Evolutionary conservation across 1,140 invertebrate genomes (phyloP).

Genomic region (Hydropsyche tenuis): DNA sequence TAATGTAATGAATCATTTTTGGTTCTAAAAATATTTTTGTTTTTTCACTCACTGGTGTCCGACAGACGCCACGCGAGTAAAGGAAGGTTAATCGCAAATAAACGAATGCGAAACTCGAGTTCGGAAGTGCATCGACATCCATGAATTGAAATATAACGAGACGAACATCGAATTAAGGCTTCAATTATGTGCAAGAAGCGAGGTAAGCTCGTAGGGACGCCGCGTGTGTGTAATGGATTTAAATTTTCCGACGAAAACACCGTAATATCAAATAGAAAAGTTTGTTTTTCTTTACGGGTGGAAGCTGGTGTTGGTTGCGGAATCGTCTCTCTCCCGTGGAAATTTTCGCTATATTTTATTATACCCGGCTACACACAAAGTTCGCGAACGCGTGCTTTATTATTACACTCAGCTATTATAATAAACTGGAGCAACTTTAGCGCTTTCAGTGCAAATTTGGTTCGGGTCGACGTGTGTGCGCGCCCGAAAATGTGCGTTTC

Average conservation of each 20-base stretch:
- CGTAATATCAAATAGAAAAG: conserved; percentile 42
- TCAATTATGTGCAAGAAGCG: conserved; percentile 45
- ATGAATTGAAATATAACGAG: too few species aligned
- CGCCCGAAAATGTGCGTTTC: neutral
- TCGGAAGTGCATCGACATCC: too few species aligned
- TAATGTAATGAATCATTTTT: too few species aligned
- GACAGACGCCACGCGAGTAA: too few species aligned
- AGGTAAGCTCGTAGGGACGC: conserved; percentile 26
- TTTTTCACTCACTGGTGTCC: too few species aligned
- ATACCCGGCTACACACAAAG: conserved; percentile 11
- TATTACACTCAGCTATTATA: conserved; percentile 28
- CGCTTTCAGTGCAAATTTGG: conserved; percentile 20
- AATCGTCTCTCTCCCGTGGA: neutral
- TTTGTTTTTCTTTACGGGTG: conserved; percentile 40
- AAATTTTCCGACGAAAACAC: conserved; percentile 44
- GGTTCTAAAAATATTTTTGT: too few species aligned
- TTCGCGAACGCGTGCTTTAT: conserved; percentile 17
- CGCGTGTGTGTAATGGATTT: conserved; percentile 47
- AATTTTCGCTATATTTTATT: conserved; percentile 34
- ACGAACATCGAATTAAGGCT: conserved; percentile 45
- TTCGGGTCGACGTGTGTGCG: neutral
- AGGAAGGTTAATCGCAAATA: too few species aligned
- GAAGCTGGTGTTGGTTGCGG: neutral
- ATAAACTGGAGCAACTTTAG: conserved; percentile 28
- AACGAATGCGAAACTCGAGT: too few species aligned